Base-by-base conservation (phyloP, 2,888 invertebrate species). In the Smittia aterrima region DNA sequence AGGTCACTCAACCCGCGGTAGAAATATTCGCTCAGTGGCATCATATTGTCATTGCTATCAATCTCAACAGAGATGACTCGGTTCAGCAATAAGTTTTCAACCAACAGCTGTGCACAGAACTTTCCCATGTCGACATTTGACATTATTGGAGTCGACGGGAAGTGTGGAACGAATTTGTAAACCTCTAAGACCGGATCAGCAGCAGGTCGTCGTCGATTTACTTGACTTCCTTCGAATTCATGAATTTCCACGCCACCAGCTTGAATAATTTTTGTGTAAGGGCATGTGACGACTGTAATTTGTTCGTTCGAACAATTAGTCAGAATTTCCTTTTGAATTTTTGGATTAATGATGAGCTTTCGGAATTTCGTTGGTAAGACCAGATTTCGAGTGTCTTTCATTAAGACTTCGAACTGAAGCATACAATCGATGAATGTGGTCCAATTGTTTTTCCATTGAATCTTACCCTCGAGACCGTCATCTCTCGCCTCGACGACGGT, bases 401-500 rank as follows among this genome's bases (percentile, higher is more conserved):
- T 88, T 77, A 95, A 84, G 78, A 95, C 90, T 47, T 88, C 87
- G 81, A 93, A 92, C 84, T 96, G 96, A 66, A 96, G 86, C 90
- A 96, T 92, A 0, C 94, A 93, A 82, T 96, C 96, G 80, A 96
- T 88, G 84, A 90, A 96, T 16, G 93, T 88, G 76, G 95, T 89
- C 95, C 95, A 96, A 83, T 95, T 91, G 77, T 88, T 88, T 76
- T 87, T 87, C 95, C 95, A 96, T 75, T 86, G 84, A 76, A 96
- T 85, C 79, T 87, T 84, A 70, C 93, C 95, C 78, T 79, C 81
- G 0, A 83, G 80, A 75, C 90, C 91, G 79, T 86, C 79, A 71
- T 81, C 80, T 58, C 85, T 84, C 0, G 84, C 79, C 11, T 81
- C 80, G 6, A 80, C 78, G 1, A 88, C 79, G 18, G 86, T 84